Base-by-base conservation (phyloP, 1,140 invertebrate species). In the Laupala kohalensis region DNA sequence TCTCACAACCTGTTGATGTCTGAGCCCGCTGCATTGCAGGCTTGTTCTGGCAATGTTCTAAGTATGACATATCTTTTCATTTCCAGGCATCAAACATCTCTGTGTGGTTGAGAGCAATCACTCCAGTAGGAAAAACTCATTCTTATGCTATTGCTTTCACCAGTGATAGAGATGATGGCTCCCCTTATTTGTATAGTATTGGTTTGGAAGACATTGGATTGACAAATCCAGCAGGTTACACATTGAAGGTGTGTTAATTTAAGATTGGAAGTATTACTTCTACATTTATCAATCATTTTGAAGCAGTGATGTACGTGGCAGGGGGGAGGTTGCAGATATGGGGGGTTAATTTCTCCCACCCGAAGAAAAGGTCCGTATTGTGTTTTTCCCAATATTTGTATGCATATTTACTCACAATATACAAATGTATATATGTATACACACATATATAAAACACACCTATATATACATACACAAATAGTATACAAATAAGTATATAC, bases 141-240 rank as follows among this genome's bases (percentile, higher is more conserved):
- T 78, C 77, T 13, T 75, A 75, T 71, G 77, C 77, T 64, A 70
- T 78, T 19, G 77, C 74, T 53, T 72, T 78, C 27, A 69, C 77
- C 9, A 77, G 78, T 67, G 65, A 75, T 4, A 72, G 77, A 24
- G 75, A 73, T 28, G 73, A 78, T 70, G 76, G 76, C n/a, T 74
- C 71, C 62, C 77, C 77, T n/a, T 69, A 70, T 30, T 19, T 72
- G 69, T 74, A 76, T 5, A 72, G 71, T 13, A 66, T 77, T 4
- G 73, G 72, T 27, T 71, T 77, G 26, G 65, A 73, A 9, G 74
- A 77, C 71, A 66, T 79, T 19, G 78, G 77, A 64, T 70, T 78
- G 26, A 68, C 23, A 12, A 74, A 72, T 64, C 28, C 64, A 37
- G 26, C 37, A 3, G 73, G 73, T 12, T 74, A 74, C 25, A 26